Evolutionary conservation across 1,140 invertebrate species (phyloP).

Genomic region (Drusus annulatus): DNA sequence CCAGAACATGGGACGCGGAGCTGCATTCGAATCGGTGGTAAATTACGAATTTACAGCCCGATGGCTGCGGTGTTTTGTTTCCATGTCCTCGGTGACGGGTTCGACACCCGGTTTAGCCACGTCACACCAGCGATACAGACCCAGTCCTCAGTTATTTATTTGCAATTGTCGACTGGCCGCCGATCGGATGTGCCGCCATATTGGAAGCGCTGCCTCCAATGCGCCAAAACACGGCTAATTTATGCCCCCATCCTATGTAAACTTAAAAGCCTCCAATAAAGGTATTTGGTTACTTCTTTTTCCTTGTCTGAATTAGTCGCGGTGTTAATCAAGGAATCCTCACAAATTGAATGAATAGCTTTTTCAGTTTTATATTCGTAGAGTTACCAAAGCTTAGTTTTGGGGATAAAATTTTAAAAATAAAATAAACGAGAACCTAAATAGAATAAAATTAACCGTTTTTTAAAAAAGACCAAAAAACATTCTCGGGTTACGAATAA

Average conservation of each 20-base stretch:
- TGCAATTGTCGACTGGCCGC: conserved; percentile 9
- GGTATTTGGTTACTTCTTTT: conserved; percentile 21
- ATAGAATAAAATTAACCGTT: no score
- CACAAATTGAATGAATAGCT: no score
- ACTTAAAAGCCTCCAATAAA: conserved; percentile 27
- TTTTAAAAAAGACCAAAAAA: no score
- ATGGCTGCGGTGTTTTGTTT: conserved; percentile 32
- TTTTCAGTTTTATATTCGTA: no score
- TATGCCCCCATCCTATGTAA: conserved; percentile 6
- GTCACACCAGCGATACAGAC: conserved; percentile 25
- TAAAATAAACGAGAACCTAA: no score
- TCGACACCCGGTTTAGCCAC: conserved; percentile 38
- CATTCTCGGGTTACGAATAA: no score
- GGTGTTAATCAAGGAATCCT: not conserved
- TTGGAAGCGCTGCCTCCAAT: not conserved
- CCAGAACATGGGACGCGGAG: not conserved
- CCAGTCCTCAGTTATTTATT: conserved; percentile 31
- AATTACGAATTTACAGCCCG: conserved; percentile 26
- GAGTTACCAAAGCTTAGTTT: no score
- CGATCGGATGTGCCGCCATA: conserved; percentile 17
- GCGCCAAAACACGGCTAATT: conserved; percentile 30
- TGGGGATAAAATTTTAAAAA: no score
- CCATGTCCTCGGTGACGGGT: conserved; percentile 25
- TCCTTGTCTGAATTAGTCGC: not conserved
- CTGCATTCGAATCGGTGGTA: conserved; percentile 20